Percentiles rank a stretch among this genome's conserved stretches.
Conservation (phyloP, 2,797 vertebrate genomes). For the Rhinella marina region DNA sequence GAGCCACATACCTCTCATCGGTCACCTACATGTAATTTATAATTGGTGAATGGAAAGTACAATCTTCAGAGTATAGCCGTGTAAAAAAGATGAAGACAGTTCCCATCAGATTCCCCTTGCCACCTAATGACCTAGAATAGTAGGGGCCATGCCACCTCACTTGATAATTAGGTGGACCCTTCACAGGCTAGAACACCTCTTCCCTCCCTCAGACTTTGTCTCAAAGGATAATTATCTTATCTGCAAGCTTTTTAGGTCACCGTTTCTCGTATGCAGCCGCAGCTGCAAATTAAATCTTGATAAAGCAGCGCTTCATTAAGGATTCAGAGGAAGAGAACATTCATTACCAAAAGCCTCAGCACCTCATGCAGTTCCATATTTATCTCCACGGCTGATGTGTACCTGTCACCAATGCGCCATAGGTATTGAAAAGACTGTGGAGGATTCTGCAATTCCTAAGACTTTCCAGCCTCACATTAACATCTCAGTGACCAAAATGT, state of each 20-base stretch:
- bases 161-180: slow-evolving; percentile 10
- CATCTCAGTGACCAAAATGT: background rate
- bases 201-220: slow-evolving; percentile 24
- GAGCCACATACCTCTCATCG: too few relatives aligned
- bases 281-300: slow-evolving; percentile 52
- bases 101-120: background rate
- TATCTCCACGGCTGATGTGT: slow-evolving; percentile 14
- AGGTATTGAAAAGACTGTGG: slow-evolving; percentile 7
- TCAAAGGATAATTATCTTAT: slow-evolving; percentile 44
- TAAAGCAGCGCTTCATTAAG: slow-evolving; percentile 46
- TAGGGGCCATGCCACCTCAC: background rate
- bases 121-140: slow-evolving; percentile 5
- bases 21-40: background rate
- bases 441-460: background rate
- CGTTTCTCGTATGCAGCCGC: slow-evolving; percentile 6
- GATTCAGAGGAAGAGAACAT: slow-evolving; percentile 46
- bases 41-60: background rate
- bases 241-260: slow-evolving; percentile 45
- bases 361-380: slow-evolving; percentile 15
- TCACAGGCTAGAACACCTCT: slow-evolving; percentile 16
- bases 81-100: background rate
- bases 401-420: slow-evolving; percentile 22
- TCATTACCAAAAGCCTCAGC: slow-evolving; percentile 31
- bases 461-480: background rate
- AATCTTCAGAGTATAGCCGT: background rate